These are phyloP conservation scores for Pyxicephalus adspersus DNA, from an alignment of 2,113 vertebrate species.

Conservation along the genomic window DNA sequence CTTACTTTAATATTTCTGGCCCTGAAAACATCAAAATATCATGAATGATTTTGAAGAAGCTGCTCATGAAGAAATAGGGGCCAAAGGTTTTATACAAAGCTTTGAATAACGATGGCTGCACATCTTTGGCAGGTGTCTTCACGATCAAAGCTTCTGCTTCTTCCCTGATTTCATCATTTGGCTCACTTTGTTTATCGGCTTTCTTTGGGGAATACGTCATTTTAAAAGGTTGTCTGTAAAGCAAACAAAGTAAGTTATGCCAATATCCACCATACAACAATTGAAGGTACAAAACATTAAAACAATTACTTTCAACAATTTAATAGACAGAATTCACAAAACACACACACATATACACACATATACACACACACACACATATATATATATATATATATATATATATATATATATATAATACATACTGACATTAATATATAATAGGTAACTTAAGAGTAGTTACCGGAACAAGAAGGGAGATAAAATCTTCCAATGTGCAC, in stretches of 20 bases:
- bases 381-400: too few relatives aligned
- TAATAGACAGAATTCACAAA: too few relatives aligned
- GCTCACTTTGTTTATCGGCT: slow-evolving; percentile 54
- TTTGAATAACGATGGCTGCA: slow-evolving; percentile 84
- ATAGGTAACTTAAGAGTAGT: too few relatives aligned
- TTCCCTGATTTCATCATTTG: slow-evolving; percentile 71
- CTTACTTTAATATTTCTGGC: slow-evolving; percentile 89
- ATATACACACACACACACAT: too few relatives aligned
- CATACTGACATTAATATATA: too few relatives aligned
- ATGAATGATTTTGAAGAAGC: slow-evolving; percentile 88
- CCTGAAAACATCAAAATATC: slow-evolving; percentile 94
- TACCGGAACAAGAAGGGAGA: too few relatives aligned
- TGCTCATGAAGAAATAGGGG: slow-evolving; percentile 93
- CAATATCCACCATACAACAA: background rate
- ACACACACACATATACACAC: too few relatives aligned
- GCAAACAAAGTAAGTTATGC: background rate
- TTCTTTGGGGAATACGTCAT: slow-evolving; percentile 76
- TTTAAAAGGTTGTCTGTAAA: slow-evolving; percentile 66
- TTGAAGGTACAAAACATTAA: background rate
- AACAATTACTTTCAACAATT: background rate
- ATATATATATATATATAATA: too few relatives aligned
- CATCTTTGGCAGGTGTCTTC: slow-evolving; percentile 69
- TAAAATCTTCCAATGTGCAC: too few relatives aligned
- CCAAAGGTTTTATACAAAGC: slow-evolving; percentile 91
- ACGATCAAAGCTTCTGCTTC: slow-evolving; percentile 87